phyloP scores from a whole-genome alignment of 2,888 invertebrate genomes.

The Pyralis farinalis region DNA sequence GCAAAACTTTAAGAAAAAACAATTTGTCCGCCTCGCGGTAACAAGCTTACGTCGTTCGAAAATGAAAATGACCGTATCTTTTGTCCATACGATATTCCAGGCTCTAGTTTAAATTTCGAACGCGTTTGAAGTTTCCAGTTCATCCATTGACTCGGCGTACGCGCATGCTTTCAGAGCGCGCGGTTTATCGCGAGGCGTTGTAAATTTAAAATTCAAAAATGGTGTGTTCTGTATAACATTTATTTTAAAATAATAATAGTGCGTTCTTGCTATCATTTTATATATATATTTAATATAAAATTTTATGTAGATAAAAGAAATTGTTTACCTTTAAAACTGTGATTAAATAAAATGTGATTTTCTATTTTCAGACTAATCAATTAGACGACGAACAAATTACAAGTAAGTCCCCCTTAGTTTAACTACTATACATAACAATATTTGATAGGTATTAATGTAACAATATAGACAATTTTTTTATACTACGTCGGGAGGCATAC shows the following conservation, averaged over 20 bases:
- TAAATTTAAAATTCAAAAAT: slow-evolving; percentile 39
- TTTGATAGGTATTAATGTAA: too few species aligned
- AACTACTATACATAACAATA: too few species aligned
- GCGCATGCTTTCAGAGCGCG: slow-evolving; percentile 40
- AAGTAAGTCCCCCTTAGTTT: too few species aligned
- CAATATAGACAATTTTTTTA: too few species aligned
- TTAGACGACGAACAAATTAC: slow-evolving; percentile 74
- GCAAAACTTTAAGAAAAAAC: too few species aligned
- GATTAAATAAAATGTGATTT: slow-evolving; percentile 11
- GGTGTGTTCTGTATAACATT: slow-evolving; percentile 42
- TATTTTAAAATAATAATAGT: too few species aligned
- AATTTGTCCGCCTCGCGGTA: slow-evolving; percentile 15
- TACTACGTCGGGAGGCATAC: too few species aligned
- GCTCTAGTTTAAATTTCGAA: slow-evolving; percentile 50
- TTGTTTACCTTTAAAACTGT: slow-evolving; percentile 8
- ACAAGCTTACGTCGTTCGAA: slow-evolving; percentile 31
- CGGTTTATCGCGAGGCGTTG: slow-evolving; percentile 22
- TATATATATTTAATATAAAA: slow-evolving; percentile 7
- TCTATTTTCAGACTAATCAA: slow-evolving; percentile 52
- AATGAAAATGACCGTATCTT: slow-evolving; percentile 12
- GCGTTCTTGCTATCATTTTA: slow-evolving; percentile 29
- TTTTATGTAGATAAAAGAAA: not conserved
- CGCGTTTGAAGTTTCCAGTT: slow-evolving; percentile 50
- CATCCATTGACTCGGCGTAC: slow-evolving; percentile 42
- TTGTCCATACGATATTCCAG: slow-evolving; percentile 16